Evolutionary conservation across 1,140 invertebrate genomes (phyloP), one percentile per base, ranked within the genome.

Genomic region (Orius insidiosus): DNA sequence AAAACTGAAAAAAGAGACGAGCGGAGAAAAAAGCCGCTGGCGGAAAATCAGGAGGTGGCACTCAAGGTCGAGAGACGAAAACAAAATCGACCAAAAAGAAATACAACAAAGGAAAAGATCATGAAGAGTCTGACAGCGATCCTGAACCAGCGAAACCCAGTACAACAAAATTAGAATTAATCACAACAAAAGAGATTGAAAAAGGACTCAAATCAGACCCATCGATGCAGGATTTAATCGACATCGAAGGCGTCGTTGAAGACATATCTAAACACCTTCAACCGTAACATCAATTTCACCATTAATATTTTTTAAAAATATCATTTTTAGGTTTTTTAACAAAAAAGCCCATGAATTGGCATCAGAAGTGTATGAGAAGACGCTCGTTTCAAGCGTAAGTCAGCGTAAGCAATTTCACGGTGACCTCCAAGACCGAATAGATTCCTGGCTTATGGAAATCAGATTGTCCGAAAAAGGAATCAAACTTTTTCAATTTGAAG

Each of bases 61-160:
- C 76, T 24, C 89, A 94, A 65, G 92, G 90, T 1, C 69, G 92
- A 45, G 92, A 97, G 68, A 92, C 88, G 1, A 96, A 94, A 67
- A 95, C 85, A 0, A 94, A 92, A 62, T 81, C 89, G 5, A 82
- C 81, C 0, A 97, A 97, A 57, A 85, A 84, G 56, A 68, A 68
- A 31, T 64, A 68, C 51, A 70, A 75, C 59, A 63, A 64, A 48
- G 64, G 61, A 55, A 52, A 52, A 33, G 57, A 64, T 30, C 69
- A 74, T 46, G 69, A 68, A 32, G 76, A 78, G 54, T 75, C 72
- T 30, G 53, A 52, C 49, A 30, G 30, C 24, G 49, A 36, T 58
- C 56, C 45, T 44, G 75, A 80, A 46, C 14, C 9, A 33, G 45
- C 18, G 5, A 41, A 34, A 32, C 33, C 19, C 2, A 16, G 70